phyloP scores from a whole-genome alignment of 2,888 invertebrate genomes.

The Anoplius nigerrimus region DNA sequence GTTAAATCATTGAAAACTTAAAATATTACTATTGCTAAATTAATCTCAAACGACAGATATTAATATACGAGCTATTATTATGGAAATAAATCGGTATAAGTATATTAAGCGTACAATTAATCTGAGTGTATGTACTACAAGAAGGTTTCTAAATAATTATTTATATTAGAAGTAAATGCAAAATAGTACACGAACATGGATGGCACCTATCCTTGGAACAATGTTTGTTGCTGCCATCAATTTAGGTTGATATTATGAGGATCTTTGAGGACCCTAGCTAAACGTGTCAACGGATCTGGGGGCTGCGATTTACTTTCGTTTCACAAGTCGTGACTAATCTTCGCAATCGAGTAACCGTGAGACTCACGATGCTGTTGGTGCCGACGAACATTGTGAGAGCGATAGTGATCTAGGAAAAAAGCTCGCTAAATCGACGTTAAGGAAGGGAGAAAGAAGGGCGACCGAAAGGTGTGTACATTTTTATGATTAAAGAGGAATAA shows the following conservation, averaged over 20 bases:
- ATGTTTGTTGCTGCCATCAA: no score
- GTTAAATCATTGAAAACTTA: no score
- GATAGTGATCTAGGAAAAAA: constrained; percentile 27
- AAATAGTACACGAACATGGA: no score
- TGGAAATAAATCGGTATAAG: no score
- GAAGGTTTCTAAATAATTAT: no score
- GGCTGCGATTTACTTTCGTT: constrained; percentile 63
- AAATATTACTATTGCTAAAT: no score
- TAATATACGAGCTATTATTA: no score
- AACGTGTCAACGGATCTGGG: constrained; percentile 58
- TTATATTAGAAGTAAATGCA: no score
- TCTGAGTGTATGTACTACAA: no score
- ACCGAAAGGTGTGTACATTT: not conserved
- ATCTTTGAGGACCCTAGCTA: constrained; percentile 40
- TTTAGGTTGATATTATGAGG: constrained; percentile 1
- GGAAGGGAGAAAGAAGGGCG: not conserved
- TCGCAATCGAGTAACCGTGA: constrained; percentile 54
- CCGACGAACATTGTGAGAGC: constrained; percentile 10
- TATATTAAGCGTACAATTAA: no score
- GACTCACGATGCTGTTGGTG: constrained; percentile 41
- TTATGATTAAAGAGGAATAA: not conserved
- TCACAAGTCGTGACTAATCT: constrained; percentile 58
- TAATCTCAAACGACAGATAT: no score
- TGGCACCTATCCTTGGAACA: no score
- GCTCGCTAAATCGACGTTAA: not conserved